Base-by-base conservation (phyloP, 2,888 invertebrate genomes). In the Cremastinae sp. region DNA sequence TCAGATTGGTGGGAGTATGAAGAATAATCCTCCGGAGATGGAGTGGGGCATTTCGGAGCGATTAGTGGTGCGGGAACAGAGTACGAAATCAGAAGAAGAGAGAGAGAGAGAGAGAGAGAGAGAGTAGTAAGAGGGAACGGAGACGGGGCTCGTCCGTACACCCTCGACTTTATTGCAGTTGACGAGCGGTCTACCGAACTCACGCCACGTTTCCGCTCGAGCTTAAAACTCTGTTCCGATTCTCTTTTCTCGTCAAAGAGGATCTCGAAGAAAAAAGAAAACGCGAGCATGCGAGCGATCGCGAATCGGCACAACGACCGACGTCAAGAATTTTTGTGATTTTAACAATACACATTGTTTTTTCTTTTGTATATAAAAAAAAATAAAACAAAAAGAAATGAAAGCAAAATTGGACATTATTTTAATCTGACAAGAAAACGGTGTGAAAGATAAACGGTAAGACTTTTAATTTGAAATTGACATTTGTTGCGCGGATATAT, bases 101-200 rank as follows among this genome's bases (percentile, higher is more conserved):
- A 18, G 51, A 47, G 12, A 12, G 12, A 47, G 47, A 47, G 12
- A 47, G 36, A 36, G 36, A 28, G 68, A 38, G 65, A 38, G 28
- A 18, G 7, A 22, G 9, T 36, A 14, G 3, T 20, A 36, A 56
- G 45, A 45, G 47, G 16, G 66, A 7, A 22, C 54, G 47, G 71
- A 66, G 72, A 62, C 72, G 58, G 28, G 64, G 78, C 78, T 80
- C 78, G 73, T 79, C 78, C 70, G 78, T 64, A 75, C 79, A 75
- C 74, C 75, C 75, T 77, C 75, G 77, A 76, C 79, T 80, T 80
- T 79, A 80, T 80, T 80, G 78, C 80, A 79, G 80, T 79, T 80
- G 80, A 76, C 80, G 73, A 80, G 74, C 78, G 79, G 79, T 78
- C 79, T 78, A 70, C 72, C 75, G 74, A 64, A 56, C 77, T 77